These are phyloP conservation scores for Phyllostomus hastatus DNA, from an alignment of 2,113 vertebrate genomes.

Conservation along the genomic window DNA sequence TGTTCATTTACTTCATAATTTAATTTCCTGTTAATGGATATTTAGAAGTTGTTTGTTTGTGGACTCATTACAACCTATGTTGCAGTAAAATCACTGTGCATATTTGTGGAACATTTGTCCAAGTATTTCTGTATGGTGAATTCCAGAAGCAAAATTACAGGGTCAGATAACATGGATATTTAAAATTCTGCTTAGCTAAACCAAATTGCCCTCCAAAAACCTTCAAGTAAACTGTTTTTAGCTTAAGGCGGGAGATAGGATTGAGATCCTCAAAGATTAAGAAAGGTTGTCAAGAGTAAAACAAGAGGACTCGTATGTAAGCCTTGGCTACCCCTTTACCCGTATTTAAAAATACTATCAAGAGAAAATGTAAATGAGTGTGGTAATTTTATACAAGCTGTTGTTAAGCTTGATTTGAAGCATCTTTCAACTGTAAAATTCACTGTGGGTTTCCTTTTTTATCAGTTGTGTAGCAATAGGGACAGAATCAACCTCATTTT, in stretches of 20 bases:
- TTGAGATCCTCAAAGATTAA: constrained; percentile 39
- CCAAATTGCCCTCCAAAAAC: neutral
- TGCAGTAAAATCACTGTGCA: constrained; percentile 17
- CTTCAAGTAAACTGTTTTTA: constrained; percentile 30
- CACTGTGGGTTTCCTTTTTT: constrained; percentile 59
- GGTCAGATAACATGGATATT: constrained; percentile 48
- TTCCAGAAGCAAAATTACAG: constrained; percentile 57
- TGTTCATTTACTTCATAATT: constrained; percentile 3
- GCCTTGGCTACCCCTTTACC: neutral
- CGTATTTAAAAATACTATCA: constrained; percentile 17
- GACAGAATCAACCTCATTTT: constrained; percentile 57
- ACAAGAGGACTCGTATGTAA: neutral
- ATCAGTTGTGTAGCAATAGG: constrained; percentile 36
- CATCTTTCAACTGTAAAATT: constrained; percentile 61
- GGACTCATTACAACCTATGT: neutral
- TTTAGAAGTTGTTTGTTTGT: neutral
- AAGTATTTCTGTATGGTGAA: constrained; percentile 57
- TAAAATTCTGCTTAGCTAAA: constrained; percentile 44
- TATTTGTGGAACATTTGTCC: constrained; percentile 31
- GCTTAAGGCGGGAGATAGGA: neutral
- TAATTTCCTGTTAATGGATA: neutral
- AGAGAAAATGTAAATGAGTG: neutral
- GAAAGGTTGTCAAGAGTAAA: neutral
- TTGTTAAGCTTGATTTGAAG: constrained; percentile 19
- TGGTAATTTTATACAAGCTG: constrained; percentile 16